Conservation (phyloP, 2,113 vertebrate species). For the Tachysurus fulvidraco region DNA sequence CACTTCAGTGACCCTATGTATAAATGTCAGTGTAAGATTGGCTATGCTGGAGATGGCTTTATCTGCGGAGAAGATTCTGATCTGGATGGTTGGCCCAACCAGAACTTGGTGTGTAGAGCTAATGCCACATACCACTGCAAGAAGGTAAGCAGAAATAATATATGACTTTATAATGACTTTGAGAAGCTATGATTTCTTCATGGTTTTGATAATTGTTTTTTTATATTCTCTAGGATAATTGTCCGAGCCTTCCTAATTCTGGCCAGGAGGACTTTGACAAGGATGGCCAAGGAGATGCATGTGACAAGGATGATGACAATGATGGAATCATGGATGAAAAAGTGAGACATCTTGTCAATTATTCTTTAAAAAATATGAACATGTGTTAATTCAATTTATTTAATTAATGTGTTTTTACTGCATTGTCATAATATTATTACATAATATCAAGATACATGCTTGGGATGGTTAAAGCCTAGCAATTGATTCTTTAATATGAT, state of each 20-base stretch:
- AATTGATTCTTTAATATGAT: background rate
- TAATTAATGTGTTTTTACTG: background rate
- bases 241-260: constrained; percentile 94
- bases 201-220: background rate
- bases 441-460: background rate
- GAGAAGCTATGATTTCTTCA: background rate
- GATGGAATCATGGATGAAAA: constrained; percentile 90
- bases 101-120: constrained; percentile 87
- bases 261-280: constrained; percentile 98
- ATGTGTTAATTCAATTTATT: background rate
- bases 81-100: constrained; percentile 97
- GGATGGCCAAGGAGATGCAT: constrained; percentile 93
- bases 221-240: constrained; percentile 84
- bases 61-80: constrained; percentile 97
- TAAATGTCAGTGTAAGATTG: constrained; percentile 93
- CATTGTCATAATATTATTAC: background rate
- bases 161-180: background rate
- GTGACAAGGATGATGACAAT: constrained; percentile 95
- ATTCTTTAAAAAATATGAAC: background rate
- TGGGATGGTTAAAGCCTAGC: constrained; percentile 1
- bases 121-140: constrained; percentile 91
- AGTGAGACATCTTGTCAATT: constrained; percentile 67
- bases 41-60: constrained; percentile 92
- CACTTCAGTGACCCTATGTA: constrained; percentile 97
- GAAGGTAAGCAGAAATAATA: constrained; percentile 75